Evolutionary conservation across 1,140 invertebrate species (phyloP).

Genomic region (Pogonomyrmex barbatus): DNA sequence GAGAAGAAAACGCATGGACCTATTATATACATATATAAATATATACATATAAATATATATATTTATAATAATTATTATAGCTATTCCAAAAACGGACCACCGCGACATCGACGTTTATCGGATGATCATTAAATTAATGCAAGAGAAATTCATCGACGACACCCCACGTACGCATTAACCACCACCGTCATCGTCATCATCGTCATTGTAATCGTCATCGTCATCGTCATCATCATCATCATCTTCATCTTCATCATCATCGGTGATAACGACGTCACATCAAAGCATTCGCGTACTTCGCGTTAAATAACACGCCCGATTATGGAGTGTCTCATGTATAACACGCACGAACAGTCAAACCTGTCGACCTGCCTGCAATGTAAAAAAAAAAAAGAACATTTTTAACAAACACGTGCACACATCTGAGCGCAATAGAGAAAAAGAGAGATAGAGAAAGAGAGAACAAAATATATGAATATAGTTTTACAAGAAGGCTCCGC

Average conservation of each 20-base stretch:
- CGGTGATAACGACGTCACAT: constrained; percentile 65
- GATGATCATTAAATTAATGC: constrained; percentile 71
- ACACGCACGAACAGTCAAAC: constrained; percentile 69
- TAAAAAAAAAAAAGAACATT: constrained; percentile 39
- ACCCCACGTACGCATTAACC: constrained; percentile 49
- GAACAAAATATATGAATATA: constrained; percentile 74
- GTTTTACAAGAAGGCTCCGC: constrained; percentile 73
- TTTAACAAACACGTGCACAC: constrained; percentile 66
- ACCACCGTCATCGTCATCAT: neutral
- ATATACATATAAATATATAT: constrained; percentile 79
- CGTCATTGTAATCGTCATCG: neutral
- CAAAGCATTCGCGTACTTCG: constrained; percentile 33
- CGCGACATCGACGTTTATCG: constrained; percentile 75
- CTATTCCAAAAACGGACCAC: constrained; percentile 81
- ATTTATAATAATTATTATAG: constrained; percentile 83
- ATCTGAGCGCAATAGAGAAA: constrained; percentile 74
- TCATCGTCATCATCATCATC: constrained; percentile 10
- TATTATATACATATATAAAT: constrained; percentile 79
- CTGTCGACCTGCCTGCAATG: constrained; percentile 65
- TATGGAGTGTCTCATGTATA: constrained; percentile 74
- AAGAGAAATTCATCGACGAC: constrained; percentile 50
- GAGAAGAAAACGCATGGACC: constrained; percentile 77
- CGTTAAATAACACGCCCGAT: constrained; percentile 53
- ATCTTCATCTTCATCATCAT: constrained; percentile 44
- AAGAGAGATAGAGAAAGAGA: constrained; percentile 35